These are phyloP conservation scores for Ferdinandea cuprea DNA, from an alignment of 2,888 invertebrate species.

Conservation along the genomic window DNA sequence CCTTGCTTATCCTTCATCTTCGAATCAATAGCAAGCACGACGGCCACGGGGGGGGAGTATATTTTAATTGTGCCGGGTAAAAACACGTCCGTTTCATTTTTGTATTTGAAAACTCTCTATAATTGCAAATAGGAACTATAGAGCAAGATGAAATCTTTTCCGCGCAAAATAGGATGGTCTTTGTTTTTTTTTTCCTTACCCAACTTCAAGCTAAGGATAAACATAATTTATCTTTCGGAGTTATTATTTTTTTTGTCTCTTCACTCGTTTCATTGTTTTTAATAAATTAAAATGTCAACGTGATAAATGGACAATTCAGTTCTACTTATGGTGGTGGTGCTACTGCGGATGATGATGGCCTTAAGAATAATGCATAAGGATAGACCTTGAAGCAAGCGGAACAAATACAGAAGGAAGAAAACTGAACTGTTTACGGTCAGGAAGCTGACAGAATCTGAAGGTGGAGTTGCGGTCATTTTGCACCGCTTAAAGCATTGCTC, in stretches of 20 bases:
- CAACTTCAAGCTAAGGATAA: conserved; percentile 19
- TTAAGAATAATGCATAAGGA: conserved; percentile 64
- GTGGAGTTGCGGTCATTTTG: conserved; percentile 54
- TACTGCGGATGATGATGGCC: conserved; percentile 42
- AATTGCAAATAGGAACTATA: conserved; percentile 36
- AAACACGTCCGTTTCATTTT: neutral
- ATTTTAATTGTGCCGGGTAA: conserved; percentile 60
- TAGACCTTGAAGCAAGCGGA: conserved; percentile 61
- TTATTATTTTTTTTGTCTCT: conserved; percentile 52
- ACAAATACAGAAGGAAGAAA: conserved; percentile 1
- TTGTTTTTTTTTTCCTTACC: conserved; percentile 5
- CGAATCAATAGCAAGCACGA: conserved; percentile 13
- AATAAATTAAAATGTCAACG: conserved; percentile 83
- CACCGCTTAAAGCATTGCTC: conserved; percentile 23
- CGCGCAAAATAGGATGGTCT: conserved; percentile 31
- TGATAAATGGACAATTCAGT: conserved; percentile 80
- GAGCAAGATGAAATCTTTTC: conserved; percentile 20
- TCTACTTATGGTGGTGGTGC: conserved; percentile 53
- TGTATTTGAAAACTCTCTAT: conserved; percentile 11
- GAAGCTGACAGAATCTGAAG: conserved; percentile 54
- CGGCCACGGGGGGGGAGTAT: conserved; percentile 5
- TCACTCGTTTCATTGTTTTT: conserved; percentile 77
- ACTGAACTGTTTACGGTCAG: conserved; percentile 58
- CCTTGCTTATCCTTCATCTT: conserved; percentile 18
- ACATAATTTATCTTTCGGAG: conserved; percentile 64